These are phyloP conservation scores for Cossypha polioptera DNA, from an alignment of 2,797 vertebrate species.

Conservation along the genomic window DNA sequence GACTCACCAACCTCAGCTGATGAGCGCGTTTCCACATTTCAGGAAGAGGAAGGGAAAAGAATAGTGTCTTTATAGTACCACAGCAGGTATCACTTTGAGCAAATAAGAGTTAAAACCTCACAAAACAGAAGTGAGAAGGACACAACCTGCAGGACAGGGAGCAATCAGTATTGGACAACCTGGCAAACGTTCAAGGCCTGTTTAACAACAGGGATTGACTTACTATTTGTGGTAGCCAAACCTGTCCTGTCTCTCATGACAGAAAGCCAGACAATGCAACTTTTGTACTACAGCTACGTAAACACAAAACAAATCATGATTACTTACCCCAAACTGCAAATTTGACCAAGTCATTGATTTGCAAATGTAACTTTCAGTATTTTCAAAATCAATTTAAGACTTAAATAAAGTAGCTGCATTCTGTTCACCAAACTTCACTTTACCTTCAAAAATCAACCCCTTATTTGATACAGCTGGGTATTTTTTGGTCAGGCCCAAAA, in stretches of 20 bases:
- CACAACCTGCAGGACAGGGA: not conserved
- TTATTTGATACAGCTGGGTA: not conserved
- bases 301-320: not conserved
- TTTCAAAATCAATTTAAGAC: not conserved
- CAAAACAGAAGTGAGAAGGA: not conserved
- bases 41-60: not conserved
- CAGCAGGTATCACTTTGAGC: not conserved
- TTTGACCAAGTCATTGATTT: not conserved
- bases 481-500: not conserved
- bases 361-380: not conserved
- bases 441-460: not conserved
- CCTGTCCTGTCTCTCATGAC: not conserved
- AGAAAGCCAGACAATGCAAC: not conserved
- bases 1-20: not conserved
- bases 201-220: not conserved
- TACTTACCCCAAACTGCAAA: not conserved
- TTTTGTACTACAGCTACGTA: not conserved
- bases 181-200: not conserved
- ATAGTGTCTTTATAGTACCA: not conserved
- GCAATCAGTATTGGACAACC: not conserved
- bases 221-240: slow-evolving; percentile 9
- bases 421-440: not conserved
- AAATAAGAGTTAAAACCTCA: not conserved
- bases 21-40: not conserved
- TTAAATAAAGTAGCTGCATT: not conserved